These are phyloP conservation scores for Trypoxylus dichotomus DNA, from an alignment of 1,140 invertebrate species.

Conservation along the genomic window DNA sequence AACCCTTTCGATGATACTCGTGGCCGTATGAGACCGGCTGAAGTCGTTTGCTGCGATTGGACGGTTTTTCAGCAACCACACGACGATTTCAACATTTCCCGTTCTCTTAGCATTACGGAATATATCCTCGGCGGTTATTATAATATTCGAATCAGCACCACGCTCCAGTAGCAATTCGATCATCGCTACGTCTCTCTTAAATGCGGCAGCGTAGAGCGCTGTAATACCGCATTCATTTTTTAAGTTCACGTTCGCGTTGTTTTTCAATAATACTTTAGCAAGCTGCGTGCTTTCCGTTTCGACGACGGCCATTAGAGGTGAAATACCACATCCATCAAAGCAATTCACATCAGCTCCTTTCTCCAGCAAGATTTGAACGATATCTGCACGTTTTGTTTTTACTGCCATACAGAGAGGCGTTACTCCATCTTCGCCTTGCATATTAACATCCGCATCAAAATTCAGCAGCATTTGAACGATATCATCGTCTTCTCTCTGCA, in stretches of 20 bases:
- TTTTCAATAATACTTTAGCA: background rate
- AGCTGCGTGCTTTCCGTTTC: background rate
- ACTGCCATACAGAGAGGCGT: too few relatives aligned
- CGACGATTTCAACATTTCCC: background rate
- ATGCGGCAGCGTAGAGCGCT: too few relatives aligned
- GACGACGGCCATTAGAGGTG: background rate
- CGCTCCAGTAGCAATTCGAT: too few relatives aligned
- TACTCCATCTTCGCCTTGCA: too few relatives aligned
- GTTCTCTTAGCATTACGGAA: background rate
- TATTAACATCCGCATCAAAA: background rate
- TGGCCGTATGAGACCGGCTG: background rate
- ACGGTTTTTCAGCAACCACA: background rate
- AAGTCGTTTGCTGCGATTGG: background rate
- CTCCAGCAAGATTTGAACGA: background rate
- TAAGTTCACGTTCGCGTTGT: background rate
- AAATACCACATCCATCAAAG: background rate
- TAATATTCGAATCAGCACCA: background rate
- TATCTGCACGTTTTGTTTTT: background rate
- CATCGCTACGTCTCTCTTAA: too few relatives aligned
- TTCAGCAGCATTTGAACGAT: too few relatives aligned
- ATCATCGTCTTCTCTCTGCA: too few relatives aligned
- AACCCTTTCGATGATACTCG: background rate
- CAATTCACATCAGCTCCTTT: background rate
- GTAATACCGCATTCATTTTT: too few relatives aligned
- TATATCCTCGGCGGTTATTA: background rate